phyloP scores from a whole-genome alignment of 2,797 vertebrate genomes.

The Sebastes melanostomus region DNA sequence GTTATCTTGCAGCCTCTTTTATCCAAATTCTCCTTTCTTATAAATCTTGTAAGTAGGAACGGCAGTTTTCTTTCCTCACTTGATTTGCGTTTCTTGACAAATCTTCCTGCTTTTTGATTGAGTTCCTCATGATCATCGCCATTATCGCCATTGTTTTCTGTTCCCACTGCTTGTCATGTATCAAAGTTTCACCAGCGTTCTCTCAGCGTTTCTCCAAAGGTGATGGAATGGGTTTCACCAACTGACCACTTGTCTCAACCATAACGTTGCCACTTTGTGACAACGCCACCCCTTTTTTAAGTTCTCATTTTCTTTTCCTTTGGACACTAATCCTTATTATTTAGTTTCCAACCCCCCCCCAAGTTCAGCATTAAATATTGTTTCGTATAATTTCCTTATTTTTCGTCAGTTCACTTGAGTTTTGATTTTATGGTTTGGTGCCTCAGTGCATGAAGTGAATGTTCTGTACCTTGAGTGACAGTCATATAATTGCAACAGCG shows the following conservation, averaged over 20 bases:
- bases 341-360: conserved; percentile 38
- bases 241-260: conserved; percentile 74
- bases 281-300: conserved; percentile 56
- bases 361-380: conserved; percentile 66
- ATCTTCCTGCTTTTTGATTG: conserved; percentile 84
- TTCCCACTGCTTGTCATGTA: conserved; percentile 76
- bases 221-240: conserved; percentile 76
- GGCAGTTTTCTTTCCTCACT: conserved; percentile 88
- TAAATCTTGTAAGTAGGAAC: conserved; percentile 99
- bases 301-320: conserved; percentile 53
- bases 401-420: conserved; percentile 68
- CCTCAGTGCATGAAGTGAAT: conserved; percentile 81
- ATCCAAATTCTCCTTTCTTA: conserved; percentile 99
- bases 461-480: conserved; percentile 68
- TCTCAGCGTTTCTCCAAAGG: conserved; percentile 76
- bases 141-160: conserved; percentile 76
- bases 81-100: conserved; percentile 91
- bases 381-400: conserved; percentile 53
- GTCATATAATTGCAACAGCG: conserved; percentile 58
- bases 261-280: conserved; percentile 75
- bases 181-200: conserved; percentile 84
- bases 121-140: conserved; percentile 79
- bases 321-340: conserved; percentile 71
- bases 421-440: conserved; percentile 72
- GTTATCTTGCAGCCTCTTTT: conserved; percentile 99